These are phyloP conservation scores for Cydia amplana DNA, from an alignment of 1,140 invertebrate genomes.

Conservation along the genomic window DNA sequence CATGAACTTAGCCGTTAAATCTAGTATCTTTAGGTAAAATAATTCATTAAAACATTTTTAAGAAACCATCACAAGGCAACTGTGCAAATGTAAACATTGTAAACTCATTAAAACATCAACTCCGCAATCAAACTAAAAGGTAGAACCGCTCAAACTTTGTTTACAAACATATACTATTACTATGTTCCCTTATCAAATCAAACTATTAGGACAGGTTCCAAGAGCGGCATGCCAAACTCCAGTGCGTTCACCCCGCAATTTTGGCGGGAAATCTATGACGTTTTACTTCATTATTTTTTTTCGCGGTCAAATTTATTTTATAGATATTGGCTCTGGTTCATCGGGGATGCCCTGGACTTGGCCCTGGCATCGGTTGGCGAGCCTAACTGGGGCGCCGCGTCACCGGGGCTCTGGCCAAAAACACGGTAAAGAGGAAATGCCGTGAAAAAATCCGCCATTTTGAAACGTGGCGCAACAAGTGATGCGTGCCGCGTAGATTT, in stretches of 20 bases:
- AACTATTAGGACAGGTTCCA: slow-evolving; percentile 75
- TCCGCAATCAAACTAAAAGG: slow-evolving; percentile 20
- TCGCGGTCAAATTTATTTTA: slow-evolving; percentile 75
- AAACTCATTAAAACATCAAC: slow-evolving; percentile 26
- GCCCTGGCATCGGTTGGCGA: slow-evolving; percentile 74
- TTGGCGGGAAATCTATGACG: slow-evolving; percentile 73
- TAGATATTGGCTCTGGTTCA: slow-evolving; percentile 77
- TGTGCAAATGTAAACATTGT: slow-evolving; percentile 17
- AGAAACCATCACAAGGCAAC: neutral
- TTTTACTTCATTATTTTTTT: slow-evolving; percentile 73
- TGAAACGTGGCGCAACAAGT: neutral
- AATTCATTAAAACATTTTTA: slow-evolving; percentile 1
- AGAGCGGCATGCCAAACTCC: slow-evolving; percentile 70
- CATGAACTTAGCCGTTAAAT: neutral
- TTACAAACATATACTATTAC: slow-evolving; percentile 57
- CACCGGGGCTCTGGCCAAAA: slow-evolving; percentile 73
- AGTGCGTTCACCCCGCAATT: slow-evolving; percentile 73
- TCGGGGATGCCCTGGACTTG: slow-evolving; percentile 75
- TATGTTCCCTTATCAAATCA: slow-evolving; percentile 56
- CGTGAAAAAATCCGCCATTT: slow-evolving; percentile 52
- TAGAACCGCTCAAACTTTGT: slow-evolving; percentile 38
- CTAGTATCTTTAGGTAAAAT: slow-evolving; percentile 36
- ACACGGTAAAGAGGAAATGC: slow-evolving; percentile 68
- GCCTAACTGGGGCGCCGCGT: slow-evolving; percentile 75
- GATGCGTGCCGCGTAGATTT: neutral